Base-by-base conservation (phyloP, 2,888 invertebrate species). In the Scaptomyza cyrtandrae region DNA sequence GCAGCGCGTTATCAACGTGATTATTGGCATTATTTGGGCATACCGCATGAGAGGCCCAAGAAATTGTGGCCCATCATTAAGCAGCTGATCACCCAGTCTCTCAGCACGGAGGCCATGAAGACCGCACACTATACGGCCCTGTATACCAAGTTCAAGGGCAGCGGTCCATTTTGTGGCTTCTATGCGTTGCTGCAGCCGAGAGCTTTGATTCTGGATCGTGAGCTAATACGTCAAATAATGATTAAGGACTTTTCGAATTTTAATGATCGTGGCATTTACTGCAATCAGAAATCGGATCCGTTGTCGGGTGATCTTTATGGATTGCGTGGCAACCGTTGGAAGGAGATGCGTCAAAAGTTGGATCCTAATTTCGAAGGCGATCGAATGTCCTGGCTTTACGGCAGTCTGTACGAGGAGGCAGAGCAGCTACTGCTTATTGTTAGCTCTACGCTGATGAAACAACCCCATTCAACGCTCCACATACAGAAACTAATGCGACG, bases 221-320 rank as follows among this genome's bases (percentile, higher is more conserved):
- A 92, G 37, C 75, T 92, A 4, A 78, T 91, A 39, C 87, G 90
- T 24, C 88, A 86, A 52, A 90, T 92, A 27, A 80, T 92, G 58
- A 86, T 91, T 3, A 91, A 89, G 72, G 91, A 92, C 63, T 92
- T 92, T 52, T 85, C 83, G 54, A 90, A 90, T 50, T 92, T 92
- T 39, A 90, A 90, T 35, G 91, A 91, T 80, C 91, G 92, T 6
- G 92, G 91, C 3, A 68, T 90, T 46, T 92, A 90, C 60, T 86
- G 88, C 37, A 92, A 92, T 58, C 88, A 85, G 43, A 86, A 88
- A 19, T 77, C 88, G 35, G 93, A 93, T 81, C 93, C 93, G 0
- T 52, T 93, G 37, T 91, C 92, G 0, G 91, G 84, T 0, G 91
- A 93, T 80, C 66, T 93, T 14, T 92, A 92, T 46, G 90, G 89